Evolutionary conservation across 1,140 invertebrate genomes (phyloP).

Genomic region (Hesperophylax magnus): DNA sequence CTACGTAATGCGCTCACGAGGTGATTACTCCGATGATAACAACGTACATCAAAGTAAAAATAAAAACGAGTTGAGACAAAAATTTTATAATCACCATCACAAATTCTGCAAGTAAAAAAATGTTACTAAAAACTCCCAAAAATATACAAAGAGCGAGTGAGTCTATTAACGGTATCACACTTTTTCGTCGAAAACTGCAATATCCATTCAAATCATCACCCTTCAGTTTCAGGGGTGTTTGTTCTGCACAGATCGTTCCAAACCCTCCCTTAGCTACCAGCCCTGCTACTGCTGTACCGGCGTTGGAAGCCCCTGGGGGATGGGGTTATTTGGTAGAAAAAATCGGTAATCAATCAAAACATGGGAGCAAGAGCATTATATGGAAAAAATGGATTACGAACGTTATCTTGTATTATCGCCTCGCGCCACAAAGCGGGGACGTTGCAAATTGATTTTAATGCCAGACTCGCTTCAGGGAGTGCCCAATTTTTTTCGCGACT

Average conservation of each 20-base stretch:
- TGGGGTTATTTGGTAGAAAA: conserved; percentile 39
- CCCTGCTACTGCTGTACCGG: background rate
- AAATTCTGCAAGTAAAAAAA: too few species aligned
- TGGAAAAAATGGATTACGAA: conserved; percentile 52
- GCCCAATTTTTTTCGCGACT: conserved; percentile 7
- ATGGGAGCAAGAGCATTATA: conserved; percentile 42
- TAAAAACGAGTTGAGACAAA: too few species aligned
- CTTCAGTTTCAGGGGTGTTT: conserved; percentile 6
- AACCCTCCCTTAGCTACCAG: too few species aligned
- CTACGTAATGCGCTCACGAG: too few species aligned
- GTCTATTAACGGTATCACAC: too few species aligned
- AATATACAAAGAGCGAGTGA: too few species aligned
- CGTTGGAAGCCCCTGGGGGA: background rate
- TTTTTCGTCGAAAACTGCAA: background rate
- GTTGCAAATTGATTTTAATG: conserved; percentile 53
- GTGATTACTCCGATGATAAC: too few species aligned
- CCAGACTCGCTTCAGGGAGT: conserved; percentile 22
- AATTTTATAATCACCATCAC: too few species aligned
- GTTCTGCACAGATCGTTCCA: background rate
- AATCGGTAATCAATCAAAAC: conserved; percentile 54
- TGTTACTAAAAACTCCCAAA: too few species aligned
- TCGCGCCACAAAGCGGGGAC: conserved; percentile 36
- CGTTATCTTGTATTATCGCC: conserved; percentile 53
- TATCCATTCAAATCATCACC: conserved; percentile 18
- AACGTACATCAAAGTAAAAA: too few species aligned